A percentile compares a stretch with the other conserved stretches of the same genome.
These are phyloP conservation scores for Jacana jacana DNA, from an alignment of 2,113 vertebrate genomes.

Conservation along the genomic window DNA sequence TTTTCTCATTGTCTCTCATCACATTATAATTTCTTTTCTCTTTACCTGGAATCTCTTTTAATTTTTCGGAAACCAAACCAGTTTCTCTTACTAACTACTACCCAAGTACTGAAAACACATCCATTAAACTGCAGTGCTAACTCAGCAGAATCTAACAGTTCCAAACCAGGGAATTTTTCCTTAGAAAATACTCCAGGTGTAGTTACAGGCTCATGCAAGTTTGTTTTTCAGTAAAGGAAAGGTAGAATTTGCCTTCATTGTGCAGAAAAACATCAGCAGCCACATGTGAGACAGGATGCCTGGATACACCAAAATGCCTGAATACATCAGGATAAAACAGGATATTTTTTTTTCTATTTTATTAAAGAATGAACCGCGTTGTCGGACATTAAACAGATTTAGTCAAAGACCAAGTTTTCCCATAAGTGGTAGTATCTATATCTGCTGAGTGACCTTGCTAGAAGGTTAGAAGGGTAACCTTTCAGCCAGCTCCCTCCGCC, in stretches of 20 bases:
- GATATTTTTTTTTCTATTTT: not conserved
- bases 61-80: conserved; percentile 44
- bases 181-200: not conserved
- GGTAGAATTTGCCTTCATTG: not conserved
- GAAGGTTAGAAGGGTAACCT: not conserved
- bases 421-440: not conserved
- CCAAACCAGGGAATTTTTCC: not conserved
- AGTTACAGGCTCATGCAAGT: not conserved
- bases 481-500: not conserved
- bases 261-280: not conserved
- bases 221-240: not conserved
- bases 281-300: not conserved
- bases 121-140: not conserved
- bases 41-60: conserved; percentile 15
- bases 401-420: not conserved
- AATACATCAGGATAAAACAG: not conserved
- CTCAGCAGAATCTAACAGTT: not conserved
- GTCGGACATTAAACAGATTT: not conserved
- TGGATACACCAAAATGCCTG: not conserved
- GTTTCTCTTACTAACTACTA: not conserved
- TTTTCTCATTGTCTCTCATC: conserved; percentile 56
- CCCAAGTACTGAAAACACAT: not conserved
- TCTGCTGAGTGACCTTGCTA: not conserved
- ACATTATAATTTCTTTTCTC: conserved; percentile 52
- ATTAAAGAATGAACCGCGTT: not conserved